phyloP scores from a whole-genome alignment of 2,888 invertebrate species.

The Torymus auratus region DNA sequence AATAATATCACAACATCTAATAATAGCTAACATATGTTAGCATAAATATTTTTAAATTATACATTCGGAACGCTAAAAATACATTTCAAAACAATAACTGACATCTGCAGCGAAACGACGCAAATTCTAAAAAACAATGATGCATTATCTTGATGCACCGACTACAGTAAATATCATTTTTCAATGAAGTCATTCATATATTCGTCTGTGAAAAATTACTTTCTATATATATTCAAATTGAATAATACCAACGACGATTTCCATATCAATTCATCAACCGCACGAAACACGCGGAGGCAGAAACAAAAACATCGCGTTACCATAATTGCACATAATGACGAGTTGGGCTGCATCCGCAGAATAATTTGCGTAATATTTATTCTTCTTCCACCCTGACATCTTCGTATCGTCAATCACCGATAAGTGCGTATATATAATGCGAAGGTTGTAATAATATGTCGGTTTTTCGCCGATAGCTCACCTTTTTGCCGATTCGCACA shows the following conservation, averaged over 20 bases:
- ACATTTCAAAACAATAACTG: too few relatives aligned
- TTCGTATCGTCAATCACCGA: constrained; percentile 32
- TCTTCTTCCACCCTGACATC: constrained; percentile 22
- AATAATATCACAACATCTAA: too few relatives aligned
- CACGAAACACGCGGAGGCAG: background rate
- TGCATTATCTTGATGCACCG: too few relatives aligned
- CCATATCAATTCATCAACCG: constrained; percentile 16
- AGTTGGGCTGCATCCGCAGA: background rate
- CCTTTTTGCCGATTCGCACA: constrained; percentile 10
- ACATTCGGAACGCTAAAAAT: too few relatives aligned
- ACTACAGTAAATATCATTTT: too few relatives aligned
- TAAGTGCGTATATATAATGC: background rate
- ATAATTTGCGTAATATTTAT: constrained; percentile 42
- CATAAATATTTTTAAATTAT: too few relatives aligned
- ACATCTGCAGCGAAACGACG: too few relatives aligned
- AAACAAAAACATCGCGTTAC: background rate
- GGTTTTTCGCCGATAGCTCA: constrained; percentile 1
- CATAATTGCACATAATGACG: constrained; percentile 11
- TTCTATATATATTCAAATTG: constrained; percentile 10
- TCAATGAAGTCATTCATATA: too few relatives aligned
- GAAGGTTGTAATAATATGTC: constrained; percentile 11
- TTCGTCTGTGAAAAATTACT: background rate
- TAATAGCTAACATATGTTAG: too few relatives aligned
- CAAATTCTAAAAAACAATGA: too few relatives aligned
- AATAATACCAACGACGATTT: constrained; percentile 2